A percentile compares a stretch with the other conserved stretches of the same genome.
phyloP scores from a whole-genome alignment of 2,797 vertebrate species.

The Lutjanus campechanus region DNA sequence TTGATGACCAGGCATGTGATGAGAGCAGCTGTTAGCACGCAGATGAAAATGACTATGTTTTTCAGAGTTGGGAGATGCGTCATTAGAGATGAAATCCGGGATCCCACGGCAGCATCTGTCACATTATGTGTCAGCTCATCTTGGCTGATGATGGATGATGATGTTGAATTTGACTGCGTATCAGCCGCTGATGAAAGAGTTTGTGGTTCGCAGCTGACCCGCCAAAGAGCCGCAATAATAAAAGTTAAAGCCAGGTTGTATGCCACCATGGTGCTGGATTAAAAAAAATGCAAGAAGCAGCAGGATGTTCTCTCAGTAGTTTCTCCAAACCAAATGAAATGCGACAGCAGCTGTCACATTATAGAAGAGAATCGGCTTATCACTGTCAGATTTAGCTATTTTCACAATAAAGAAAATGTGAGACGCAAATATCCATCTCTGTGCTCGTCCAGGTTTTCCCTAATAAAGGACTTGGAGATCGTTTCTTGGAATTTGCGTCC shows the following conservation, averaged over 20 bases:
- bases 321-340: slow-evolving; percentile 32
- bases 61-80: slow-evolving; percentile 92
- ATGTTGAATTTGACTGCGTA: slow-evolving; percentile 75
- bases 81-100: slow-evolving; percentile 85
- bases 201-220: slow-evolving; percentile 61
- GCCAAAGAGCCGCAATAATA: slow-evolving; percentile 66
- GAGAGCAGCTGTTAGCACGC: slow-evolving; percentile 88
- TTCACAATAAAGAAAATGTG: slow-evolving; percentile 17
- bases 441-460: slow-evolving; percentile 16
- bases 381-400: slow-evolving; percentile 28
- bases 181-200: slow-evolving; percentile 60
- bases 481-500: slow-evolving; percentile 24
- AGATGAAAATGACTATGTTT: slow-evolving; percentile 90
- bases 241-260: slow-evolving; percentile 62
- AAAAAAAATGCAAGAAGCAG: not conserved
- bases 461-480: not conserved
- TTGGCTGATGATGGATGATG: slow-evolving; percentile 44
- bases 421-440: slow-evolving; percentile 50
- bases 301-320: not conserved
- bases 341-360: slow-evolving; percentile 72
- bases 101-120: slow-evolving; percentile 78
- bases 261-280: slow-evolving; percentile 61
- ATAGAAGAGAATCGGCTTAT: slow-evolving; percentile 34
- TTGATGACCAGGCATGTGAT: slow-evolving; percentile 91
- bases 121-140: slow-evolving; percentile 56